Evolutionary conservation across 2,888 invertebrate species (phyloP).

Genomic region (Lymantria dispar): DNA sequence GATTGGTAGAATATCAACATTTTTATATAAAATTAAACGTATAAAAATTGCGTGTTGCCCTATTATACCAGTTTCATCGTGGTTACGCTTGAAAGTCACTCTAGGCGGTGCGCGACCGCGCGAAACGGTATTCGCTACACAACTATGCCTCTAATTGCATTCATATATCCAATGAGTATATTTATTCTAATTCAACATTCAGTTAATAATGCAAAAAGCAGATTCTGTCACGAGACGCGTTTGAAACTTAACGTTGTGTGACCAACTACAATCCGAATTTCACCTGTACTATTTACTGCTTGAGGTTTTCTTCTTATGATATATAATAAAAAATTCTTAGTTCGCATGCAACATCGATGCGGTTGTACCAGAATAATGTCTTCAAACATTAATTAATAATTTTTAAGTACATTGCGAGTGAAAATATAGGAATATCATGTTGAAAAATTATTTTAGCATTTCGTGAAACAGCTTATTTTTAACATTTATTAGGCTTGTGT

Average conservation of each 20-base stretch:
- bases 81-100: constrained; percentile 68
- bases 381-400: constrained; percentile 28
- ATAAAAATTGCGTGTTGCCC: no score
- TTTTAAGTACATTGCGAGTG: constrained; percentile 25
- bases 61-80: constrained; percentile 70
- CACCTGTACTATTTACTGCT: constrained; percentile 24
- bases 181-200: constrained; percentile 53
- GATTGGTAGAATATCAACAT: no score
- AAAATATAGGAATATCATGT: constrained; percentile 29
- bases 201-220: constrained; percentile 49
- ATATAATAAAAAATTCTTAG: constrained; percentile 31
- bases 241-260: constrained; percentile 32
- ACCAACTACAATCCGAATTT: constrained; percentile 30
- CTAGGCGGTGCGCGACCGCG: constrained; percentile 55
- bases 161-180: constrained; percentile 58
- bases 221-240: constrained; percentile 52
- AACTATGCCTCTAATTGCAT: constrained; percentile 71
- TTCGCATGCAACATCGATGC: constrained; percentile 32
- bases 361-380: constrained; percentile 12
- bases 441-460: no score
- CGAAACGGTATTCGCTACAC: constrained; percentile 62
- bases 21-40: background rate
- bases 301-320: constrained; percentile 27
- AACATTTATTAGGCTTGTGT: no score
- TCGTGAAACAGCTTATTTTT: constrained; percentile 3